Evolutionary conservation across 1,140 invertebrate species (phyloP), one percentile per base, ranked within the genome.

Genomic region (Sitophilus oryzae): DNA sequence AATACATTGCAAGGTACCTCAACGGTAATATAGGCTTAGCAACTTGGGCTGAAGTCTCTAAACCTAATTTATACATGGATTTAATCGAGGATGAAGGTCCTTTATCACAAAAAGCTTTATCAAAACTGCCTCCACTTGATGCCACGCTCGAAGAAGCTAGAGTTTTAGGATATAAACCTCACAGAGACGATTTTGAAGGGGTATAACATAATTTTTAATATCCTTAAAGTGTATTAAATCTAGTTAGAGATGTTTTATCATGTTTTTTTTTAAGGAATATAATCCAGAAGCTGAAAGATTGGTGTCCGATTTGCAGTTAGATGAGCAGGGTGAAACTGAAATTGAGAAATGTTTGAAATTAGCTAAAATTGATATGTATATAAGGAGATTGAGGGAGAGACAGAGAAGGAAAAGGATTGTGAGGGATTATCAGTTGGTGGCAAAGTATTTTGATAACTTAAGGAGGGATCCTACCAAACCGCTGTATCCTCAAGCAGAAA

Each of bases 181-280:
- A 92, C 68, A 79, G 93, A 68, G 93, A 96, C 80, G 93, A 96
- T 72, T 97, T 94, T 80, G 93, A 97, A 79, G 83, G 89, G 71
- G 88, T 87, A 73, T 66, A 59, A 21, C 9, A 57, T 41, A 30
- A 40, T 2, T 25, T 16, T 42, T 23, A 14, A 6, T 14, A 10
- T 21, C 21, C n/a, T 49, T 1, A 18, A 37, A 1, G 18, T 36
- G 9, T 18, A 15, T 15, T 8, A 41, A 2, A 15, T 18, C 2
- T 18, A 16, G 19, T 22, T 9, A 14, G 15, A 41, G 16, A 40
- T 21, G 23, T 30, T 14, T 44, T 6, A 50, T 10, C 42, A 43
- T 40, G 30, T 49, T 50, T 41, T 45, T 53, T 63, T 74, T 77
- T 52, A 60, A 89, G 84, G 93, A 96, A 74, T 91, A 88, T 75